phyloP scores from a whole-genome alignment of 92 coral and sea anemone genomes.

The Metridium senile region DNA sequence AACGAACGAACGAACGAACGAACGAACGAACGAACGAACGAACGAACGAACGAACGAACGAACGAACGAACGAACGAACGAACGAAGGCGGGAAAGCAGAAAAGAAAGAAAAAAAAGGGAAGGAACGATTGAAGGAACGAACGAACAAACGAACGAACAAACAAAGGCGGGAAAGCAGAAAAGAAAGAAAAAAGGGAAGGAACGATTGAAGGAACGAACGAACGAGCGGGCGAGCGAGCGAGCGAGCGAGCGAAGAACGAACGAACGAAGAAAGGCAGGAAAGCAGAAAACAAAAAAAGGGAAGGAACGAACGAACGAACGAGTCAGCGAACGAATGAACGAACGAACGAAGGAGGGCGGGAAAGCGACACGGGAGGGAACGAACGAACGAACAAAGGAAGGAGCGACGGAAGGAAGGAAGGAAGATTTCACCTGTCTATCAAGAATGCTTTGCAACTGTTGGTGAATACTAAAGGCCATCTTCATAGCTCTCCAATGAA shows the following conservation, averaged over 20 bases:
- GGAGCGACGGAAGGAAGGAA: too few relatives aligned
- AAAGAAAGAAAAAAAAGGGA: neutral
- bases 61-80: too few relatives aligned
- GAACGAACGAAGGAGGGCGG: too few relatives aligned
- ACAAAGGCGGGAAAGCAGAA: neutral
- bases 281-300: too few relatives aligned
- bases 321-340: too few relatives aligned
- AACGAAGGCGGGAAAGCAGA: neutral
- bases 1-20: too few relatives aligned
- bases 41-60: neutral
- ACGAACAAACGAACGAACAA: neutral
- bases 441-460: slow-evolving; percentile 73
- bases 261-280: neutral
- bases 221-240: too few relatives aligned
- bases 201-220: neutral
- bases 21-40: too few relatives aligned
- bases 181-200: neutral
- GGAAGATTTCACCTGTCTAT: slow-evolving; percentile 59
- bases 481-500: slow-evolving; percentile 93
- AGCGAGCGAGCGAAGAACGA: neutral
- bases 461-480: slow-evolving; percentile 78
- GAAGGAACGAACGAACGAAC: too few relatives aligned
- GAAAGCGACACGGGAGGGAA: neutral
- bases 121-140: neutral
- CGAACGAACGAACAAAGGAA: neutral